A percentile compares a stretch with the other conserved stretches of the same genome.
These are phyloP conservation scores for Rhinolophus sinicus DNA, from an alignment of 2,113 vertebrate species.

Conservation along the genomic window DNA sequence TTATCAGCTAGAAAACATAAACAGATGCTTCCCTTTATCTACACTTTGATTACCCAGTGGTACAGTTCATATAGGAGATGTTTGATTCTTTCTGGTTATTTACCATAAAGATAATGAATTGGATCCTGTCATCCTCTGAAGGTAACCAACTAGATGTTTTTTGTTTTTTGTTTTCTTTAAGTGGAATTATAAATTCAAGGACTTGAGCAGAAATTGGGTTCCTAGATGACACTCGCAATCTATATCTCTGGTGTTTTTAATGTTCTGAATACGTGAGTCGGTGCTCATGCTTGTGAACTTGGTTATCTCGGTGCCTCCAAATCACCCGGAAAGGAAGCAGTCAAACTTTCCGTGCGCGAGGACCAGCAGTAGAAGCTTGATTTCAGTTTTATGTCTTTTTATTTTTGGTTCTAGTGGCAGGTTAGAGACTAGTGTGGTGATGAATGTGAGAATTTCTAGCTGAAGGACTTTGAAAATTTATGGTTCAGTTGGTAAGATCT, in stretches of 20 bases:
- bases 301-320: neutral
- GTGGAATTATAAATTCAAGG: neutral
- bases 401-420: neutral
- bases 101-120: conserved; percentile 31
- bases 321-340: neutral
- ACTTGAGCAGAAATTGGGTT: neutral
- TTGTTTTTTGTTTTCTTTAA: neutral
- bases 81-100: conserved; percentile 10
- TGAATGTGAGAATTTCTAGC: neutral
- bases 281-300: neutral
- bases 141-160: neutral
- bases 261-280: neutral
- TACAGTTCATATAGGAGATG: neutral
- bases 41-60: neutral
- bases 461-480: neutral
- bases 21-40: neutral
- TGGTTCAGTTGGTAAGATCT: neutral
- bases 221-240: neutral
- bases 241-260: neutral
- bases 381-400: neutral
- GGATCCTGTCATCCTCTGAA: neutral
- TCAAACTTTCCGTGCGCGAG: neutral
- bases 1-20: conserved; percentile 8
- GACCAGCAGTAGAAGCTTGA: neutral
- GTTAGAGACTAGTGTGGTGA: neutral